These are phyloP conservation scores for Drosophila navojoa DNA, from an alignment of 1,140 invertebrate species.

Conservation along the genomic window DNA sequence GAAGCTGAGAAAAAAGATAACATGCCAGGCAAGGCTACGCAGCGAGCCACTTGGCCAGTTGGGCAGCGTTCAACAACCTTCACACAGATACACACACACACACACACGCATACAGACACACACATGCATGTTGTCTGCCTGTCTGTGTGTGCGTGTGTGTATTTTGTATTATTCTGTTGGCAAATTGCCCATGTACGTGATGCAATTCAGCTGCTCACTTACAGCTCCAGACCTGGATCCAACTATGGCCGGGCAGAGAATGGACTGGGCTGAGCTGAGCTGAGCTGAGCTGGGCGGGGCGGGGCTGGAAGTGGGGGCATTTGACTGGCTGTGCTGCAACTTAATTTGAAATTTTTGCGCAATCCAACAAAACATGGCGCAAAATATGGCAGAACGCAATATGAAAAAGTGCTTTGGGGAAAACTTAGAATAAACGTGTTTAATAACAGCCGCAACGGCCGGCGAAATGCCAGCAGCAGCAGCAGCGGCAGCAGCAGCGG, in stretches of 20 bases:
- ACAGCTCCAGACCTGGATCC: conserved; percentile 45
- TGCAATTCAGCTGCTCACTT: conserved; percentile 82
- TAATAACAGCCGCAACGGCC: conserved; percentile 67
- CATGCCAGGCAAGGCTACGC: conserved; percentile 34
- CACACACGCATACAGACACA: conserved; percentile 41
- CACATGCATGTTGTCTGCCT: conserved; percentile 18
- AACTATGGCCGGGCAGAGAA: conserved; percentile 1
- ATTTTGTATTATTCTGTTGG: conserved; percentile 75
- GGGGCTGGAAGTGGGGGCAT: neutral
- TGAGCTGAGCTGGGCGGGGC: neutral
- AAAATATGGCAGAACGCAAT: conserved; percentile 77
- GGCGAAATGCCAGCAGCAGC: conserved; percentile 19
- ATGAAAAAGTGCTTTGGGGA: conserved; percentile 76
- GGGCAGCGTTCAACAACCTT: conserved; percentile 63
- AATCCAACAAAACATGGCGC: conserved; percentile 78
- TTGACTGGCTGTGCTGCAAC: conserved; percentile 60
- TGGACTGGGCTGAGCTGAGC: neutral
- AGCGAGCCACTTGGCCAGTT: conserved; percentile 54
- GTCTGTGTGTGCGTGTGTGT: conserved; percentile 41
- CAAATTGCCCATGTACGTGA: conserved; percentile 82
- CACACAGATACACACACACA: conserved; percentile 32
- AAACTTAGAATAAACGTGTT: conserved; percentile 82
- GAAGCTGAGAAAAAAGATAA: conserved; percentile 12
- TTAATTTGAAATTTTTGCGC: conserved; percentile 83
- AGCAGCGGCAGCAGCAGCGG: conserved; percentile 3